Base-by-base conservation (phyloP, 2,888 invertebrate genomes). In the Furcula furcula region DNA sequence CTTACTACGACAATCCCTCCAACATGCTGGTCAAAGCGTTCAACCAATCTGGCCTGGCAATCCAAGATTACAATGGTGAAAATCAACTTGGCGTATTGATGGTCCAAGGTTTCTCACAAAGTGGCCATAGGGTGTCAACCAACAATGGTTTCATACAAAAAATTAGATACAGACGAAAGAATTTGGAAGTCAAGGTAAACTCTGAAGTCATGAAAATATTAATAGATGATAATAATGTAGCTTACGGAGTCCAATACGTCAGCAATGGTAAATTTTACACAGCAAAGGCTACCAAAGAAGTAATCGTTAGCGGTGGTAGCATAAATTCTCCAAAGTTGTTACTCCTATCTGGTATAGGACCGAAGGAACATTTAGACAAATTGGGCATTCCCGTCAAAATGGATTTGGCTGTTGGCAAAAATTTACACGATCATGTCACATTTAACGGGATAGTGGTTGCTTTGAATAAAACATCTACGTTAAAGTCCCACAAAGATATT, bases 171-270 rank as follows among this genome's bases (percentile, higher is more conserved):
- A 18, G 18, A 18, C 4, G 18, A 18, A 18, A 18, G 18, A 18
- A 18, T 18, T 7, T 18, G 7, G 7, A 4, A 7, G 18, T 18
- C 18, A 18, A 7, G 4, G 18, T 18, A 5, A 18, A 5, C 4
- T 18, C 18, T 18, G 18, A 18, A 18, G 18, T 18, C 4, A 4
- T 27, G 4, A 12, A 20, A 19, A n/a, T 9, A 20, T 19, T 18
- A 34, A 29, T 26, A 29, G 27, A 11, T 27, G 9, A 10, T 9
- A 7, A 13, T 10, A 23, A 11, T 15, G n/a, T 22, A 33, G 16
- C 14, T 14, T 18, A 18, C 18, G 18, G 18, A 18, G 18, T 18
- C 4, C 4, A 18, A 18, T 18, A 18, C 7, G 7, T 7, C 4
- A 18, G 7, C 4, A 18, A 18, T 7, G 18, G 18, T 7, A 18